Evolutionary conservation across 2,797 vertebrate genomes (phyloP).

Genomic region (Urosaurus nigricauda): DNA sequence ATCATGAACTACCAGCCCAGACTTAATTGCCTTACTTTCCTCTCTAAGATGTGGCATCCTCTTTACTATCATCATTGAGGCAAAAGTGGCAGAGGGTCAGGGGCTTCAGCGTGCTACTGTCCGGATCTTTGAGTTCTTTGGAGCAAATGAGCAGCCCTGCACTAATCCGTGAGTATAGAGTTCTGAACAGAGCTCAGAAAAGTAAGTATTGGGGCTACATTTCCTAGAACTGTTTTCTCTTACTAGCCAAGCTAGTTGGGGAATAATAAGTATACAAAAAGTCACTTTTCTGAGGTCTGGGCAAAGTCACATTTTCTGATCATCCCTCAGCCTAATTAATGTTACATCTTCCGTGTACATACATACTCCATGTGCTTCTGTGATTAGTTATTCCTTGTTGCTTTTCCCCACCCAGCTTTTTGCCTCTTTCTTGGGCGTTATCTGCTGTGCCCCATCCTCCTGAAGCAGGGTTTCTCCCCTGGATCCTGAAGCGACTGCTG

Average conservation of each 20-base stretch:
- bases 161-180: not conserved
- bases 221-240: no score
- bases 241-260: not conserved
- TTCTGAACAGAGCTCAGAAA: not conserved
- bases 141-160: not conserved
- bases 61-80: slow-evolving; percentile 82
- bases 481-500: slow-evolving; percentile 79
- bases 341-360: no score
- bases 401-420: slow-evolving; percentile 69
- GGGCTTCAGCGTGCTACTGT: slow-evolving; percentile 51
- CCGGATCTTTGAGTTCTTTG: slow-evolving; percentile 68
- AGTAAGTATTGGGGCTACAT: no score
- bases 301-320: no score
- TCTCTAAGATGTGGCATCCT: slow-evolving; percentile 76
- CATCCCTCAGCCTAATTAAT: not conserved
- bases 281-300: not conserved
- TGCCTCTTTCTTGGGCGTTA: slow-evolving; percentile 66
- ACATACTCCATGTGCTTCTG: not conserved
- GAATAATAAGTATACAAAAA: not conserved
- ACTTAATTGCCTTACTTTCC: not conserved
- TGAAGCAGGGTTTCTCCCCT: slow-evolving; percentile 69
- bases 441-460: not conserved
- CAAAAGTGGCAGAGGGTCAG: slow-evolving; percentile 3
- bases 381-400: accelerated
- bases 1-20: not conserved